A percentile compares a stretch with the other conserved stretches of the same genome.
These are phyloP conservation scores for Alosa alosa DNA, from an alignment of 2,113 vertebrate species.

Conservation along the genomic window DNA sequence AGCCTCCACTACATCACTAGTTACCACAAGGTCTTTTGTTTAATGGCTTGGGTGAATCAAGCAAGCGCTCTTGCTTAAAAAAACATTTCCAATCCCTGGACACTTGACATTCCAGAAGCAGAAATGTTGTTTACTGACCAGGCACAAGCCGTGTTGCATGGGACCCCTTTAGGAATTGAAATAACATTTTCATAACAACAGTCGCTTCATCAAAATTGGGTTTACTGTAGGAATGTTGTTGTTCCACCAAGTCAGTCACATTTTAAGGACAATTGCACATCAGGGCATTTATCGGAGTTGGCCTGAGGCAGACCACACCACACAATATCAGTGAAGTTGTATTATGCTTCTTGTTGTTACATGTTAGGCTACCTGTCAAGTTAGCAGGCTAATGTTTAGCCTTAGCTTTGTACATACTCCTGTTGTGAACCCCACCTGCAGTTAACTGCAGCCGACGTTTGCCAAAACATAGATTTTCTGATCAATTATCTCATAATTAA, in stretches of 20 bases:
- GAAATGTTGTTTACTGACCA: constrained; percentile 4
- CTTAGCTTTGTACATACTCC: not conserved
- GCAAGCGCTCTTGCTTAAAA: not conserved
- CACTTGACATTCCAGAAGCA: not conserved
- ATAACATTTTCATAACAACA: constrained; percentile 12
- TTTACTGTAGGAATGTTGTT: constrained; percentile 15
- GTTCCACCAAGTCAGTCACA: constrained; percentile 2
- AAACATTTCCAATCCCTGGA: not conserved
- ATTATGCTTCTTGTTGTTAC: not conserved
- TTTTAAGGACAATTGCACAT: not conserved
- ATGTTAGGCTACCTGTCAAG: not conserved
- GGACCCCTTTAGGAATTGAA: not conserved
- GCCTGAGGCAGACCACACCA: not conserved
- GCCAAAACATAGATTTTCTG: not conserved
- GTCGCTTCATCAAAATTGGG: constrained; percentile 14
- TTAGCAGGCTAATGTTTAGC: not conserved
- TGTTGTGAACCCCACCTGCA: not conserved
- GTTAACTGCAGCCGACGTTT: not conserved
- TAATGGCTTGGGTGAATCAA: not conserved
- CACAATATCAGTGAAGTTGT: not conserved
- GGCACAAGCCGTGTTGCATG: not conserved
- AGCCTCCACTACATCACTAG: no score
- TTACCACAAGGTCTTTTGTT: not conserved
- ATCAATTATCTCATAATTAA: not conserved
- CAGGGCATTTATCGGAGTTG: not conserved